phyloP scores from a whole-genome alignment of 2,888 invertebrate genomes.

The Hololepta plana region DNA sequence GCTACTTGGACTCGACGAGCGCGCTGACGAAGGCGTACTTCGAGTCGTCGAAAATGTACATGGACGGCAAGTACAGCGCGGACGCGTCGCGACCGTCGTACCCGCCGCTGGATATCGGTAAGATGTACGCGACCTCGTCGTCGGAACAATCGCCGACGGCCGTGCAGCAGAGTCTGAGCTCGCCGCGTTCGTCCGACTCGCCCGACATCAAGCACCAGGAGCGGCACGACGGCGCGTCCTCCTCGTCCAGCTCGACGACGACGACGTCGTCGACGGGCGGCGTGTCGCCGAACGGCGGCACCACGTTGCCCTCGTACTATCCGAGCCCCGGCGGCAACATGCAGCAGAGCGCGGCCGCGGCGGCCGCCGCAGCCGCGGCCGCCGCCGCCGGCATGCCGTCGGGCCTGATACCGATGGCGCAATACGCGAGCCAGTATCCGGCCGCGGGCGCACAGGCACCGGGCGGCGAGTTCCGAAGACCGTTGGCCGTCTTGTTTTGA shows the following conservation, averaged over 20 bases:
- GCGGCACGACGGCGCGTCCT: constrained; percentile 29
- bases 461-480: constrained; percentile 53
- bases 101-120: constrained; percentile 39
- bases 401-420: constrained; percentile 34
- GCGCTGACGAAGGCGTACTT: constrained; percentile 56
- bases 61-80: constrained; percentile 35
- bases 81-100: constrained; percentile 19
- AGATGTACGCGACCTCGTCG: too few species aligned
- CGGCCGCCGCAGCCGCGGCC: constrained; percentile 26
- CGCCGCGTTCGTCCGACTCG: constrained; percentile 35
- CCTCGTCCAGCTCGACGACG: constrained; percentile 33
- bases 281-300: neutral
- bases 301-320: constrained; percentile 34
- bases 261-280: constrained; percentile 41
- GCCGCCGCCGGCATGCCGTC: constrained; percentile 20
- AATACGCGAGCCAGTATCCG: constrained; percentile 37
- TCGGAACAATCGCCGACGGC: too few species aligned
- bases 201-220: constrained; percentile 27
- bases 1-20: constrained; percentile 45
- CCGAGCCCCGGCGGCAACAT: constrained; percentile 27
- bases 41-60: constrained; percentile 50
- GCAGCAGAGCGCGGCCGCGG: constrained; percentile 26
- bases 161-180: constrained; percentile 16
- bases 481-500: constrained; percentile 68
- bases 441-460: constrained; percentile 33